Conservation (phyloP, 1,140 invertebrate species). For the Trissolcus basalis region DNA sequence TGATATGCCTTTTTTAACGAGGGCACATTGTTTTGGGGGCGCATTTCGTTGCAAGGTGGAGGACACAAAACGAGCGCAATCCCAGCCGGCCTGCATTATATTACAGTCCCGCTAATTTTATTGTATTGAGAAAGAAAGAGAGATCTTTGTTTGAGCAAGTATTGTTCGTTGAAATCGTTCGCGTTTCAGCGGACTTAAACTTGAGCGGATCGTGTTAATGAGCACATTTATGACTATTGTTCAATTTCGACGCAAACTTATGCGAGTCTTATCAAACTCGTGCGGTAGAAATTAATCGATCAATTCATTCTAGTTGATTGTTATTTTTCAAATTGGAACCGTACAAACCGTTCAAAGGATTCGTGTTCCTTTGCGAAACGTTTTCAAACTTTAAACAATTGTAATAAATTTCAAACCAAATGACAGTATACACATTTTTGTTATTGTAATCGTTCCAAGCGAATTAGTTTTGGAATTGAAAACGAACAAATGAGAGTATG, state of each 20-base stretch:
- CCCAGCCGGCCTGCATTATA: conserved; percentile 4
- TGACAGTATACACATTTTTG: too few relatives aligned
- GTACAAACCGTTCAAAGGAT: too few relatives aligned
- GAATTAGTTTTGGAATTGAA: too few relatives aligned
- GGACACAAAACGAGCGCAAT: conserved; percentile 4
- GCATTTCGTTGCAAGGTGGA: conserved; percentile 30
- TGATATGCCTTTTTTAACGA: conserved; percentile 28
- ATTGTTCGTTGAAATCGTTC: conserved; percentile 14
- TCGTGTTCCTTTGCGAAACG: too few relatives aligned
- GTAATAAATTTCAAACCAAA: too few relatives aligned
- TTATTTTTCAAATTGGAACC: too few relatives aligned
- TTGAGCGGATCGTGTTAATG: conserved; percentile 10
- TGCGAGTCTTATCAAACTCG: background rate
- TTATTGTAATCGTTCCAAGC: too few relatives aligned
- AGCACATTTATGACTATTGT: conserved; percentile 11
- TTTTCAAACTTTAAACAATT: too few relatives aligned
- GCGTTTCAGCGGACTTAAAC: conserved; percentile 10
- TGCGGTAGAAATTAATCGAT: too few relatives aligned
- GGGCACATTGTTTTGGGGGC: conserved; percentile 13
- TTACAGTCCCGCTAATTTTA: conserved; percentile 18
- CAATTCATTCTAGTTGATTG: too few relatives aligned
- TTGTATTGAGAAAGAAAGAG: conserved; percentile 7
- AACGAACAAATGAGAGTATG: too few relatives aligned
- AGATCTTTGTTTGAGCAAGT: background rate
- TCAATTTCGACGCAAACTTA: background rate